phyloP scores from a whole-genome alignment of 2,797 vertebrate genomes.

The Gymnoscopelus braueri region DNA sequence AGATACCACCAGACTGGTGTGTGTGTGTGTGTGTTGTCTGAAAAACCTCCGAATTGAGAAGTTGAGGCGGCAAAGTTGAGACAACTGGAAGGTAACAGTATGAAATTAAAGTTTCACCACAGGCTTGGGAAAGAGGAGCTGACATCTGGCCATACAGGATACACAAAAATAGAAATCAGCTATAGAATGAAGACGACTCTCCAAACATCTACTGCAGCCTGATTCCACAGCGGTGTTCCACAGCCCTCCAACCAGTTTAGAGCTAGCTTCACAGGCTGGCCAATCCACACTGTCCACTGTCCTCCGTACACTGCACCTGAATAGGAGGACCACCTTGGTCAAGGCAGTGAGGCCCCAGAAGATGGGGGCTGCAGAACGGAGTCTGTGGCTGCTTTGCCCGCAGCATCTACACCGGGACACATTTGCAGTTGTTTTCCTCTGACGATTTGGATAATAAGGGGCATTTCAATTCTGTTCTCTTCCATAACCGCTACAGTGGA shows the following conservation, averaged over 20 bases:
- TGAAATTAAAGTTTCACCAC: slow-evolving; percentile 72
- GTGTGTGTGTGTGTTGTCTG: slow-evolving; percentile 7
- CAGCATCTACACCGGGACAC: slow-evolving; percentile 24
- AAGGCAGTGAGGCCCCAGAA: slow-evolving; percentile 8
- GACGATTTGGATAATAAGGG: slow-evolving; percentile 45
- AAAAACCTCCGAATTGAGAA: slow-evolving; percentile 75
- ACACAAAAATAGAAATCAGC: slow-evolving; percentile 85
- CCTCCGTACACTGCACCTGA: slow-evolving; percentile 8
- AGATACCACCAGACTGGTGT: slow-evolving; percentile 53
- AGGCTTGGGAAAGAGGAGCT: slow-evolving; percentile 83
- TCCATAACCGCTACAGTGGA: slow-evolving; percentile 31
- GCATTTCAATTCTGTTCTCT: slow-evolving; percentile 26
- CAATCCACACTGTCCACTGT: slow-evolving; percentile 32
- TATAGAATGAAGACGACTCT: slow-evolving; percentile 86
- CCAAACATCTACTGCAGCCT: slow-evolving; percentile 65
- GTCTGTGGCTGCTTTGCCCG: slow-evolving; percentile 9
- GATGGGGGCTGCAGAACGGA: slow-evolving; percentile 8
- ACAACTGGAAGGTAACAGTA: slow-evolving; percentile 12
- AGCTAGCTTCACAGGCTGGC: slow-evolving; percentile 70
- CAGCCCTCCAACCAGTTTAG: slow-evolving; percentile 75
- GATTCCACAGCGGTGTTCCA: slow-evolving; percentile 22
- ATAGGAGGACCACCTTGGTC: slow-evolving; percentile 17
- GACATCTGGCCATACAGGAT: slow-evolving; percentile 82
- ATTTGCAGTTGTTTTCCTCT: slow-evolving; percentile 16
- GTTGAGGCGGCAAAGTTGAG: slow-evolving; percentile 81